These are phyloP conservation scores for Congeria kusceri DNA, from an alignment of 2,888 invertebrate genomes.

Conservation along the genomic window DNA sequence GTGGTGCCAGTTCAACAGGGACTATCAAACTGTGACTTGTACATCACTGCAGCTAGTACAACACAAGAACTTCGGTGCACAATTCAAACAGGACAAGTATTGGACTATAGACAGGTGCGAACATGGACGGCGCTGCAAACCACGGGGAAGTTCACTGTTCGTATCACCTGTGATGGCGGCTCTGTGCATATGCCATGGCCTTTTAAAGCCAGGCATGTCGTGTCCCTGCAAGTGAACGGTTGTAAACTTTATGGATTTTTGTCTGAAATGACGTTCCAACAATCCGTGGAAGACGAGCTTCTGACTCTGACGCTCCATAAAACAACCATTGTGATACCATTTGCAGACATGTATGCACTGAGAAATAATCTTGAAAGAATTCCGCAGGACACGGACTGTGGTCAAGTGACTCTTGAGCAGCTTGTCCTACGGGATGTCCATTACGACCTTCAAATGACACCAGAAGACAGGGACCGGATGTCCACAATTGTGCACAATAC, in stretches of 20 bases:
- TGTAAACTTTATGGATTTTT: constrained; percentile 50
- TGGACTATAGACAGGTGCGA: constrained; percentile 50
- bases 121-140: constrained; percentile 27
- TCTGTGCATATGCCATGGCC: constrained; percentile 60
- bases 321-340: constrained; percentile 48
- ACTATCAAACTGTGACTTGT: constrained; percentile 29
- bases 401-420: constrained; percentile 49
- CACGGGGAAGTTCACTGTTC: constrained; percentile 5
- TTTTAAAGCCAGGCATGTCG: constrained; percentile 51
- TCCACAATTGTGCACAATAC: constrained; percentile 1
- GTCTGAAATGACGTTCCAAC: constrained; percentile 52
- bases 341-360: constrained; percentile 37
- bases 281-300: constrained; percentile 35
- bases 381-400: constrained; percentile 58
- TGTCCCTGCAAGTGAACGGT: constrained; percentile 38
- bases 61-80: constrained; percentile 25
- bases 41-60: background rate
- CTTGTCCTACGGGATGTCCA: constrained; percentile 51
- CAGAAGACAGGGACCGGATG: constrained; percentile 43
- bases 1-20: background rate
- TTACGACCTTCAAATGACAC: constrained; percentile 49
- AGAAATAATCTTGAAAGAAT: constrained; percentile 37
- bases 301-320: constrained; percentile 32
- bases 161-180: constrained; percentile 38
- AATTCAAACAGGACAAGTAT: constrained; percentile 33